A percentile compares a stretch with the other conserved stretches of the same genome.
Conservation (phyloP, 2,888 invertebrate species). For the Temnothorax rugatulus region DNA sequence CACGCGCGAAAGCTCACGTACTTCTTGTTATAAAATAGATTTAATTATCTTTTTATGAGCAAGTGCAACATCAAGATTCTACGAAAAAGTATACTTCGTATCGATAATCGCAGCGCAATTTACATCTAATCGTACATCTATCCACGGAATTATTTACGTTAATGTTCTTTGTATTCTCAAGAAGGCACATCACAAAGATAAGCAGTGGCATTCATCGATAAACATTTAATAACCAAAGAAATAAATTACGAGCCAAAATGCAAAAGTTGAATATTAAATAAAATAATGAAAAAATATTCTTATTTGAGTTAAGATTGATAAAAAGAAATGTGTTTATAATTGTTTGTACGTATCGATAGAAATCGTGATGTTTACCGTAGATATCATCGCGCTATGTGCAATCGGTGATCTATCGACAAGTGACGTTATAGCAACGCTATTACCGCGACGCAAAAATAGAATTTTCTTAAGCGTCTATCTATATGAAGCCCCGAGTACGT, state of each 20-base stretch:
- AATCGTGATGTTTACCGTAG: conserved; percentile 29
- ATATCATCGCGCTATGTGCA: conserved; percentile 26
- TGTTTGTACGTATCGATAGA: neutral
- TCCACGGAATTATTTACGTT: neutral
- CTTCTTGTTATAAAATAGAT: conserved; percentile 52
- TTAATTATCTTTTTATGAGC: conserved; percentile 60
- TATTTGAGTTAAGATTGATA: neutral
- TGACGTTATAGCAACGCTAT: conserved; percentile 14
- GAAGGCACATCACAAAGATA: neutral
- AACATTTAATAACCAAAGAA: neutral
- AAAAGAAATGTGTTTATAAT: neutral
- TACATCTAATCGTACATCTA: conserved; percentile 6
- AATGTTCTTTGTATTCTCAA: neutral
- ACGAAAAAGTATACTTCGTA: neutral
- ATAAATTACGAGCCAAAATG: neutral
- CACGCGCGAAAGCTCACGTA: conserved; percentile 60
- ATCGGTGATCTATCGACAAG: conserved; percentile 29
- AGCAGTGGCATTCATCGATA: neutral
- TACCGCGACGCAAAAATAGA: conserved; percentile 34
- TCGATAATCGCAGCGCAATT: neutral
- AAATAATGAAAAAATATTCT: neutral
- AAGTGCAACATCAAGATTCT: neutral
- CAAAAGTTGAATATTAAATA: neutral
- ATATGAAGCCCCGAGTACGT: conserved; percentile 34
- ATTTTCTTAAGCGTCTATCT: conserved; percentile 42